A percentile compares a stretch with the other conserved stretches of the same genome.
Conservation (phyloP, 2,113 vertebrate genomes). For the Apistogramma diplotaenia region DNA sequence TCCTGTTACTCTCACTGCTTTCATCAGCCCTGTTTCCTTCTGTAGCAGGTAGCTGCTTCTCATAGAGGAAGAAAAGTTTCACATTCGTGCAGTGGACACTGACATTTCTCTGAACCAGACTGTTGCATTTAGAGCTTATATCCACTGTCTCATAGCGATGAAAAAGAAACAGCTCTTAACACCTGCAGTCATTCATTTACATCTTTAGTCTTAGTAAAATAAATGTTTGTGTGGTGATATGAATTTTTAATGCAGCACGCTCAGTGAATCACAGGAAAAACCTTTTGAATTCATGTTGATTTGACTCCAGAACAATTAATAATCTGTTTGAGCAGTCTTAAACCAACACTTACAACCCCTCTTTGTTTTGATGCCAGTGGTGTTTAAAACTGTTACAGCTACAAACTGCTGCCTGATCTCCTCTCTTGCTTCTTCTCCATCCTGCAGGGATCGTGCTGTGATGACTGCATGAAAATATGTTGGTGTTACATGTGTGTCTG, state of each 20-base stretch:
- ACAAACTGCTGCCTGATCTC: not conserved
- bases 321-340: not conserved
- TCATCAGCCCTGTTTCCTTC: not conserved
- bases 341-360: too few relatives aligned
- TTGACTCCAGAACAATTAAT: not conserved
- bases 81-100: too few relatives aligned
- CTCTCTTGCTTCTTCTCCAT: not conserved
- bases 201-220: not conserved
- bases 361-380: not conserved
- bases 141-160: not conserved
- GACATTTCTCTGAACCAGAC: not conserved
- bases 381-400: not conserved
- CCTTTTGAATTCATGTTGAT: not conserved
- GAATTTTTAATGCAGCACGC: too few relatives aligned
- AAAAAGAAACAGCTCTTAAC: not conserved
- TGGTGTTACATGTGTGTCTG: too few relatives aligned
- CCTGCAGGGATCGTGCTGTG: constrained; percentile 70
- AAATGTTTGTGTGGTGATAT: not conserved
- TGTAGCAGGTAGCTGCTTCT: too few relatives aligned
- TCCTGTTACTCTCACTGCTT: not conserved
- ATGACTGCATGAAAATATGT: constrained; percentile 56
- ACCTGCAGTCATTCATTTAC: not conserved
- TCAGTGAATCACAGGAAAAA: not conserved
- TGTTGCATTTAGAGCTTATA: not conserved
- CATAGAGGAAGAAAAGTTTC: too few relatives aligned